Percentiles rank a stretch among this genome's conserved stretches.
Evolutionary conservation across 2,797 vertebrate genomes (phyloP).

Genomic region (Crocodylus rhombifer): DNA sequence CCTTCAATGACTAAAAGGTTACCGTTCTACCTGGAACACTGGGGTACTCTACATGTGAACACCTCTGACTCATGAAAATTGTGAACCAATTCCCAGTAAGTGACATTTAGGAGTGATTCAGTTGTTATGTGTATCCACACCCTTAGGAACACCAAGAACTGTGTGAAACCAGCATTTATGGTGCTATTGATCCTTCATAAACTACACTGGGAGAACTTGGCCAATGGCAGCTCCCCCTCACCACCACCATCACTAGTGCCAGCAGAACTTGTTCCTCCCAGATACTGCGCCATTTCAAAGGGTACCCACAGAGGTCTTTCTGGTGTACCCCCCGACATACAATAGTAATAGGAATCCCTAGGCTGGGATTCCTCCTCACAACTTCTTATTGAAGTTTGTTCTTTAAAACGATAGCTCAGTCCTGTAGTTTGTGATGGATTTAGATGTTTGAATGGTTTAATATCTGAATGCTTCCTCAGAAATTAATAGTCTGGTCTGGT

Average conservation of each 20-base stretch:
- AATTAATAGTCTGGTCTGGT: background rate
- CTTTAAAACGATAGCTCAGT: background rate
- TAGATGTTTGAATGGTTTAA: background rate
- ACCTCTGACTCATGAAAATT: too few relatives aligned
- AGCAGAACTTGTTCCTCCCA: background rate
- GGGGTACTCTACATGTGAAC: too few relatives aligned
- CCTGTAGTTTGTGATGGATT: background rate
- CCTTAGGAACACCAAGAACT: background rate
- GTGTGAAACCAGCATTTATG: background rate
- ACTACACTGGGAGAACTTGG: background rate
- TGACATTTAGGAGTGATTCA: too few relatives aligned
- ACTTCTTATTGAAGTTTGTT: background rate
- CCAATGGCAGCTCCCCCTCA: rapidly evolving
- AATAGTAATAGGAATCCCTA: rapidly evolving
- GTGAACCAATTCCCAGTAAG: too few relatives aligned
- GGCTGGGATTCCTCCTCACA: background rate
- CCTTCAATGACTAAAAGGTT: too few relatives aligned
- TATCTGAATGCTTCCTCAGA: background rate
- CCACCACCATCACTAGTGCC: background rate
- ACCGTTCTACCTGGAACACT: too few relatives aligned
- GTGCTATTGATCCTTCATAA: background rate
- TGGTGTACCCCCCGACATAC: background rate
- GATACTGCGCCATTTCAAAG: rapidly evolving
- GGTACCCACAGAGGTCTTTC: background rate
- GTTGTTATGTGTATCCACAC: too few relatives aligned